A percentile compares a stretch with the other conserved stretches of the same genome.
Evolutionary conservation across 2,888 invertebrate genomes (phyloP).

Genomic region (Gonocerus acuteangulatus): DNA sequence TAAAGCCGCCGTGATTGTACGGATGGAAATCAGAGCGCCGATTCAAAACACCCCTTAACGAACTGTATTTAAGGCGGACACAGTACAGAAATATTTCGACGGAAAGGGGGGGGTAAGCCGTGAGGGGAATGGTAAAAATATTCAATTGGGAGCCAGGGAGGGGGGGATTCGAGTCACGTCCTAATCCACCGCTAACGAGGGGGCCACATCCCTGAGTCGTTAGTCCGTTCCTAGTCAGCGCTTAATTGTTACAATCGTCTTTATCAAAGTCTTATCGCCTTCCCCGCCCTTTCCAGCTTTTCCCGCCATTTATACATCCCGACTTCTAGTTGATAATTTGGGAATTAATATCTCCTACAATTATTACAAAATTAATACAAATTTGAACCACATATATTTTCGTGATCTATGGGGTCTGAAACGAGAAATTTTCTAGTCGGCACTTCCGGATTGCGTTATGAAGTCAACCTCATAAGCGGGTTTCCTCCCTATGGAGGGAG

Average conservation of each 20-base stretch:
- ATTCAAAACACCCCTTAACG: slow-evolving; percentile 23
- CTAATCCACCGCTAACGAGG: slow-evolving; percentile 34
- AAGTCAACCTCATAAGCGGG: too few relatives aligned
- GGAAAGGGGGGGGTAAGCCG: slow-evolving; percentile 5
- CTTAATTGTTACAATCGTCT: slow-evolving; percentile 23
- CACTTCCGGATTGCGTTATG: too few relatives aligned
- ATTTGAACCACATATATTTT: too few relatives aligned
- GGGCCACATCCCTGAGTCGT: slow-evolving; percentile 20
- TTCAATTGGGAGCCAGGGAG: slow-evolving; percentile 31
- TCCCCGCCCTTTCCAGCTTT: neutral
- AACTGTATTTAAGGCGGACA: slow-evolving; percentile 21
- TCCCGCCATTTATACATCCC: too few relatives aligned
- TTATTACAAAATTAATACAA: too few relatives aligned
- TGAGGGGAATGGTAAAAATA: slow-evolving; percentile 35
- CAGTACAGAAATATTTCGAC: slow-evolving; percentile 20
- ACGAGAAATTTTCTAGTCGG: too few relatives aligned
- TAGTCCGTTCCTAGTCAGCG: slow-evolving; percentile 5
- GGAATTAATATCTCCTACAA: too few relatives aligned
- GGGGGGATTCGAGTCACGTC: slow-evolving; percentile 31
- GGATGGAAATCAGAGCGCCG: slow-evolving; percentile 16
- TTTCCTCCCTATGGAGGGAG: too few relatives aligned
- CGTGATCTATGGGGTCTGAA: too few relatives aligned
- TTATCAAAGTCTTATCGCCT: slow-evolving; percentile 2
- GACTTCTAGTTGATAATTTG: too few relatives aligned
- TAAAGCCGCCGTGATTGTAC: slow-evolving; percentile 11